phyloP scores from a whole-genome alignment of 2,113 vertebrate genomes.

The Cinclus mexicanus region DNA sequence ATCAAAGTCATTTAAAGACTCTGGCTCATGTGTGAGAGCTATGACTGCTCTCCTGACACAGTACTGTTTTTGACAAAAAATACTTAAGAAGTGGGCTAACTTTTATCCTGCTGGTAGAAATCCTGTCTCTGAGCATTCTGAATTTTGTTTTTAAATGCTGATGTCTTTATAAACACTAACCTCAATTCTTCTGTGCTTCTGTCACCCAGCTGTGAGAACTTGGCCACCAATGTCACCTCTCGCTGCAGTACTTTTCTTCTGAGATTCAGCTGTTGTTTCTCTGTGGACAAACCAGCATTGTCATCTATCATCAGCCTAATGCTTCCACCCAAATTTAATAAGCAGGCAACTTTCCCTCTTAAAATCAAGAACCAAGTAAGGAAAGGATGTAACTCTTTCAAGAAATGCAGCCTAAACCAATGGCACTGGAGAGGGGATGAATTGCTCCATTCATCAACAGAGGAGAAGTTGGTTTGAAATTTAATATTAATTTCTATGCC shows the following conservation, averaged over 20 bases:
- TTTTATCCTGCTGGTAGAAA: neutral
- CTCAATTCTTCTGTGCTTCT: neutral
- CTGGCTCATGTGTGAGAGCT: neutral
- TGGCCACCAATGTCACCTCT: neutral
- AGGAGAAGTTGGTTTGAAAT: neutral
- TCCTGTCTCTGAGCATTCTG: neutral
- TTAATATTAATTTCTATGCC: neutral
- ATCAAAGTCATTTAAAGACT: conserved; percentile 32
- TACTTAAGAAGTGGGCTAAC: neutral
- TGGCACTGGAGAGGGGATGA: neutral
- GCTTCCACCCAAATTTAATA: neutral
- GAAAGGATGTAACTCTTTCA: neutral
- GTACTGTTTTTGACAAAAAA: neutral
- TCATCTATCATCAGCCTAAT: neutral
- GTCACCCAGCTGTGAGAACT: neutral
- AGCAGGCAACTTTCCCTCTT: neutral
- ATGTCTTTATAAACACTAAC: neutral
- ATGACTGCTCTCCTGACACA: neutral
- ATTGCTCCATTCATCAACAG: neutral
- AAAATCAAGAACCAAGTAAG: neutral
- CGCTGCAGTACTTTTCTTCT: neutral
- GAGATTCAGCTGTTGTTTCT: neutral
- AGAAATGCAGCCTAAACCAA: neutral
- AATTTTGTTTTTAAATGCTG: neutral
- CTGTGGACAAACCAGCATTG: neutral